Base-by-base conservation (phyloP, 2,797 vertebrate genomes). In the Pangasius krempfi region DNA sequence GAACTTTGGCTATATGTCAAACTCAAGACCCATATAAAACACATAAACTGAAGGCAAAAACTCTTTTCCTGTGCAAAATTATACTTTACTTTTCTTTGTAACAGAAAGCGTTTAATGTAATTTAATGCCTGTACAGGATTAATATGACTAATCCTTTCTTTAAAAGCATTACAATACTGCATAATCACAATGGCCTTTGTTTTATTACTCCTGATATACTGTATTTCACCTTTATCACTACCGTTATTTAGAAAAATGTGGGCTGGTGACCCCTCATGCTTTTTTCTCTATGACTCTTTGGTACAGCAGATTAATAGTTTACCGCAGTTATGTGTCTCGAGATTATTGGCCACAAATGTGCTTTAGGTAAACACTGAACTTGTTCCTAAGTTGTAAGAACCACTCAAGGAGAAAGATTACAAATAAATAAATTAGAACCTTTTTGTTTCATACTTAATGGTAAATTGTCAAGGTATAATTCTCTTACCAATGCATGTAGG, bases 141-240 rank as follows among this genome's bases (percentile, higher is more conserved):
- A 66, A 60, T 40, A 56, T 82, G 22, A 27, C 27, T 44, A 64
- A 27, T 64, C 16, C 0, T 50, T 27, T 27, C 80, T 83, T 83
- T 83, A 83, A 18, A 83, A 64, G 58, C 27, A 84, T 3, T 30
- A 30, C 7, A 2, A 20, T 84, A 12, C 44, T n/a, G 60, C 60
- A 22, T 60, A 40, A 66, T 50, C 81, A 83, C 40, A 18, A 13
- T 44, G 80, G 58, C 60, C 58, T 64, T 44, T 83, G 40, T 50
- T 84, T 84, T 66, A 84, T 84, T n/a, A 66, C 62, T 30, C 40
- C 60, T 66, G 60, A 66, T 16, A 30, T 50, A 50, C 30, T 20
- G 60, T 66, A 66, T 84, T 84, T 84, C 81, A 84, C 60, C 40
- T 33, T 84, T 66, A 84, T 84, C 62, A 50, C 81, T 30, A 66